Conservation (phyloP, 2,797 vertebrate genomes). For the Schizopygopsis pylzovi region DNA sequence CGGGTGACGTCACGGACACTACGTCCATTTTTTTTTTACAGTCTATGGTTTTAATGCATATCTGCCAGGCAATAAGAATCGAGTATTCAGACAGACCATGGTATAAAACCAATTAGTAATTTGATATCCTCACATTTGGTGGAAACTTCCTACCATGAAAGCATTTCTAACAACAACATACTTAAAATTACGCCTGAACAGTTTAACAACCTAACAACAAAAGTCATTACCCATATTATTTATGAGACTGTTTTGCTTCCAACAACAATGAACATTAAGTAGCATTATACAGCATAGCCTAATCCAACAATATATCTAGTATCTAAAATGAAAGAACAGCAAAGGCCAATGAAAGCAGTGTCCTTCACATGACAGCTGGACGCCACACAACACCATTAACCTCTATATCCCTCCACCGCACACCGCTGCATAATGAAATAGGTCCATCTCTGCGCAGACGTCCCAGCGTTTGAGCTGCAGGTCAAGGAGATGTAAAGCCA, state of each 20-base stretch:
- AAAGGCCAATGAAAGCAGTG: not conserved
- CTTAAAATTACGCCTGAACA: not conserved
- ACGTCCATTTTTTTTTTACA: too few species aligned
- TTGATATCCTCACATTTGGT: not conserved
- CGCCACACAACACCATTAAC: not conserved
- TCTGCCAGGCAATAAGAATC: too few species aligned
- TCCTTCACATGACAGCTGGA: conserved; percentile 21
- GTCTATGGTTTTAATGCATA: too few species aligned
- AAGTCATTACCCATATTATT: not conserved
- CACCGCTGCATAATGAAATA: not conserved
- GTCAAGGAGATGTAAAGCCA: conserved; percentile 5
- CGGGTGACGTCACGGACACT: too few species aligned
- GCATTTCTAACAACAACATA: not conserved
- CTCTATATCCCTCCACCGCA: not conserved
- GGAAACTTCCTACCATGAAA: not conserved
- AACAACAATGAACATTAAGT: not conserved
- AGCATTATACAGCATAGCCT: not conserved
- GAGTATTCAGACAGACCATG: too few species aligned
- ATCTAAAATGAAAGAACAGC: not conserved
- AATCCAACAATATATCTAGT: not conserved
- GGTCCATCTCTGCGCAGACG: not conserved
- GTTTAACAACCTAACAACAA: not conserved
- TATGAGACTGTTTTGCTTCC: not conserved
- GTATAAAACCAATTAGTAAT: not conserved
- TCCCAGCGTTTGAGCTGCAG: not conserved